A percentile compares a stretch with the other conserved stretches of the same genome.
phyloP scores from a whole-genome alignment of 92 coral and sea anemone genomes.

The Bergia sp. region DNA sequence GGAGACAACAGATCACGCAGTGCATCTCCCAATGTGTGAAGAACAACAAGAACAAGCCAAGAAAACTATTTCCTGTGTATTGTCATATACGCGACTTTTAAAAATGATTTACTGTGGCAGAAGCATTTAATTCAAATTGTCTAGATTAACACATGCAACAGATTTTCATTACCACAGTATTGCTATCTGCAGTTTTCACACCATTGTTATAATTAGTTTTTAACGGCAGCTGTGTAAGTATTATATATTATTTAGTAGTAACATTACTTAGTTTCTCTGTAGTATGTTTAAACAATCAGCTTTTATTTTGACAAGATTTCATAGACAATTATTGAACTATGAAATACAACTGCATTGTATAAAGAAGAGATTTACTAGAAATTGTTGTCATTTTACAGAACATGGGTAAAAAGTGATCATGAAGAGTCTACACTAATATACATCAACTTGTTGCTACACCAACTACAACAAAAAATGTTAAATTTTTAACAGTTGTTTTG shows the following conservation, averaged over 20 bases:
- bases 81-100: not conserved
- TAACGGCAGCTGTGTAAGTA: not conserved
- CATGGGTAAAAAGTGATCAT: too few relatives aligned
- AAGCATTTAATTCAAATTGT: not conserved
- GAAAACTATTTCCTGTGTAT: not conserved
- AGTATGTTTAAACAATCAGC: not conserved
- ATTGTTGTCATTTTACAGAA: not conserved
- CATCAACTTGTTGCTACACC: too few relatives aligned
- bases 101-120: not conserved
- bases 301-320: not conserved
- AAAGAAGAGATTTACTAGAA: not conserved
- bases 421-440: too few relatives aligned
- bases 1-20: slow-evolving; percentile 17
- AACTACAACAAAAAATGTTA: too few relatives aligned
- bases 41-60: not conserved
- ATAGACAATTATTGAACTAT: not conserved
- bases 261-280: not conserved
- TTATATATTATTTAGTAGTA: not conserved
- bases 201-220: not conserved
- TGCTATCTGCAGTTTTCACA: not conserved
- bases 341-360: not conserved
- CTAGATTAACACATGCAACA: not conserved
- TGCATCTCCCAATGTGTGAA: slow-evolving; percentile 17
- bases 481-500: too few relatives aligned
- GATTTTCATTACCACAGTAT: not conserved